These are phyloP conservation scores for Drosophila bocqueti DNA, from an alignment of 1,140 invertebrate species.

Conservation along the genomic window DNA sequence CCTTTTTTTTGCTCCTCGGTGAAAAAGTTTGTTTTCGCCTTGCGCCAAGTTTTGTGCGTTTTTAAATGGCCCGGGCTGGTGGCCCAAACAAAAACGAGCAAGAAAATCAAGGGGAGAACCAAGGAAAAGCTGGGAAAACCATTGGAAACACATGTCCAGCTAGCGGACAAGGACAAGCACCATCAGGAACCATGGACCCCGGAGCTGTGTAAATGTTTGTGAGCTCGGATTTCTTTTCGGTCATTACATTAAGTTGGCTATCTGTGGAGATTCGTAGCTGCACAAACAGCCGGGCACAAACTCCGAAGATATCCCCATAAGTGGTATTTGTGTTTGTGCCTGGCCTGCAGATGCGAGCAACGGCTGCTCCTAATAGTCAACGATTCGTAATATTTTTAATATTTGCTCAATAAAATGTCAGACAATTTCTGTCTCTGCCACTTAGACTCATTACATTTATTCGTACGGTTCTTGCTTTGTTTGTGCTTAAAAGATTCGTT, in stretches of 20 bases:
- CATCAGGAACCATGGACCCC: slow-evolving; percentile 15
- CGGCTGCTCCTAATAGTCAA: slow-evolving; percentile 77
- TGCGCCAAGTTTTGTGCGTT: slow-evolving; percentile 71
- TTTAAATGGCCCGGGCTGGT: slow-evolving; percentile 71
- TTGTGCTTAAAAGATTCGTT: slow-evolving; percentile 21
- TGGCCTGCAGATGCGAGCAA: slow-evolving; percentile 46
- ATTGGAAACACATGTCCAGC: slow-evolving; percentile 81
- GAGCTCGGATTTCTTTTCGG: slow-evolving; percentile 65
- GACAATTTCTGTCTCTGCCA: slow-evolving; percentile 72
- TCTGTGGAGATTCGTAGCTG: slow-evolving; percentile 48
- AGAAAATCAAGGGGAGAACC: slow-evolving; percentile 11
- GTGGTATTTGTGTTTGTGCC: slow-evolving; percentile 54
- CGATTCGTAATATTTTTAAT: slow-evolving; percentile 83
- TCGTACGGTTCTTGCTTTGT: slow-evolving; percentile 49
- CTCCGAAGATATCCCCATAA: slow-evolving; percentile 60
- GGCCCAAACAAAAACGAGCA: slow-evolving; percentile 52
- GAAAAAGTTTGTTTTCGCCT: slow-evolving; percentile 55
- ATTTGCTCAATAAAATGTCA: slow-evolving; percentile 81
- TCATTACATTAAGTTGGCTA: slow-evolving; percentile 78
- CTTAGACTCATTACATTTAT: slow-evolving; percentile 81
- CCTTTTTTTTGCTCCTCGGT: background rate
- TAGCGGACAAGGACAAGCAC: slow-evolving; percentile 40
- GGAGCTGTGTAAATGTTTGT: slow-evolving; percentile 65
- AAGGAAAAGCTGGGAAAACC: slow-evolving; percentile 53
- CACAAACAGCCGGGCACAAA: slow-evolving; percentile 50